Evolutionary conservation across 2,888 invertebrate genomes (phyloP).

Genomic region (Meiosimyza platycephala): DNA sequence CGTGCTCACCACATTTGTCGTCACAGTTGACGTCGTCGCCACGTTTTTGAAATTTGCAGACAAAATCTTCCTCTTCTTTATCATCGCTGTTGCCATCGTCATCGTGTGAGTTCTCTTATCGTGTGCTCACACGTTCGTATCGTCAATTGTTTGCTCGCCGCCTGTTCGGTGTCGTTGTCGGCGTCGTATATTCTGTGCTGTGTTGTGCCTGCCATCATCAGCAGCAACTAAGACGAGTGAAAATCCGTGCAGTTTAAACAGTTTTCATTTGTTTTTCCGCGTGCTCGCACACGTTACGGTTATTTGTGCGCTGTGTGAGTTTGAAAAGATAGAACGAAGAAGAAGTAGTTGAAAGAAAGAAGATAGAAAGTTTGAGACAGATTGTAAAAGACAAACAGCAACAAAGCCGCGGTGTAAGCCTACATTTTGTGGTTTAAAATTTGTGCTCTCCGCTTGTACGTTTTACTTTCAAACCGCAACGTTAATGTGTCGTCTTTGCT

Average conservation of each 20-base stretch:
- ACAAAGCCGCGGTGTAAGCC: neutral
- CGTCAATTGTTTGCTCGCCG: slow-evolving; percentile 33
- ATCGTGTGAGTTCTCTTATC: slow-evolving; percentile 29
- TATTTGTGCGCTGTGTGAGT: slow-evolving; percentile 31
- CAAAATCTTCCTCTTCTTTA: neutral
- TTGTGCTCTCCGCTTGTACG: slow-evolving; percentile 14
- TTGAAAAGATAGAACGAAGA: slow-evolving; percentile 33
- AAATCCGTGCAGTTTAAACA: slow-evolving; percentile 56
- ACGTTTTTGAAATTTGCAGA: too few relatives aligned
- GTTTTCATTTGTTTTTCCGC: slow-evolving; percentile 69
- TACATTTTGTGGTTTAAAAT: neutral
- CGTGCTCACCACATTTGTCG: slow-evolving; percentile 11
- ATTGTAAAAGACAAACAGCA: neutral
- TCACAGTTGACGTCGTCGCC: slow-evolving; percentile 19
- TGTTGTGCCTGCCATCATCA: slow-evolving; percentile 20
- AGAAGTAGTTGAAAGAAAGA: neutral
- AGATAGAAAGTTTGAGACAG: slow-evolving; percentile 22
- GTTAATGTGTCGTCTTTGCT: neutral
- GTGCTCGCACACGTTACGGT: slow-evolving; percentile 64
- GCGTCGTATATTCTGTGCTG: slow-evolving; percentile 33
- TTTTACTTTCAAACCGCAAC: neutral
- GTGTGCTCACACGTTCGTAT: slow-evolving; percentile 36
- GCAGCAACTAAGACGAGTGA: slow-evolving; percentile 28
- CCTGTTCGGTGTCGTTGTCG: neutral
- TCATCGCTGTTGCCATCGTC: neutral